Evolutionary conservation across 1,140 invertebrate species (phyloP).

Genomic region (Euura lappo): DNA sequence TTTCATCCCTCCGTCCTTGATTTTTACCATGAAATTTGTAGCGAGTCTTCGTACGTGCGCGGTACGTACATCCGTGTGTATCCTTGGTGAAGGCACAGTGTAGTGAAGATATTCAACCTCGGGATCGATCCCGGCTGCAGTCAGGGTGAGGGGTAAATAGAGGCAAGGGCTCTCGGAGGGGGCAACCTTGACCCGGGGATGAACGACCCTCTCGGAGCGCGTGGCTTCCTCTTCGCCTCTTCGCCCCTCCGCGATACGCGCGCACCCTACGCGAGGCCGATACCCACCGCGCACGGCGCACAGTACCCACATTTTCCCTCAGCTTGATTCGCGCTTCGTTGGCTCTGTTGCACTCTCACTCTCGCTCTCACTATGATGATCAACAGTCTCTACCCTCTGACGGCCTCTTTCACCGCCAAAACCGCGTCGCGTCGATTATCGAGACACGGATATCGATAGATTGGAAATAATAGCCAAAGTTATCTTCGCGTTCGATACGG

Average conservation of each 20-base stretch:
- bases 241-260: slow-evolving; percentile 22
- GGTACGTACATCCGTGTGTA: not conserved
- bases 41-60: too few species aligned
- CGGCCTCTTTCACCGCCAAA: too few species aligned
- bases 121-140: not conserved
- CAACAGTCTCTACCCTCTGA: too few species aligned
- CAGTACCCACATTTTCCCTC: not conserved
- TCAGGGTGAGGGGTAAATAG: not conserved
- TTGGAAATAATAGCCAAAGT: not conserved
- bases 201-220: slow-evolving; percentile 50
- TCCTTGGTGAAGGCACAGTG: not conserved
- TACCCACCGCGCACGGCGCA: slow-evolving; percentile 29
- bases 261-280: slow-evolving; percentile 36
- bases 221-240: slow-evolving; percentile 35
- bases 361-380: not conserved
- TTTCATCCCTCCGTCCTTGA: too few species aligned
- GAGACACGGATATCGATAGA: slow-evolving; percentile 22
- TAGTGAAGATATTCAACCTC: not conserved
- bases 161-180: slow-evolving; percentile 12
- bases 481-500: too few species aligned
- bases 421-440: too few species aligned
- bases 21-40: too few species aligned
- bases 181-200: slow-evolving; percentile 59
- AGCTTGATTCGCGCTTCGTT: slow-evolving; percentile 9
- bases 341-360: not conserved